Evolutionary conservation across 2,797 vertebrate genomes (phyloP), one percentile per base, ranked within the genome.

Genomic region (Myiotriccus ornatus): DNA sequence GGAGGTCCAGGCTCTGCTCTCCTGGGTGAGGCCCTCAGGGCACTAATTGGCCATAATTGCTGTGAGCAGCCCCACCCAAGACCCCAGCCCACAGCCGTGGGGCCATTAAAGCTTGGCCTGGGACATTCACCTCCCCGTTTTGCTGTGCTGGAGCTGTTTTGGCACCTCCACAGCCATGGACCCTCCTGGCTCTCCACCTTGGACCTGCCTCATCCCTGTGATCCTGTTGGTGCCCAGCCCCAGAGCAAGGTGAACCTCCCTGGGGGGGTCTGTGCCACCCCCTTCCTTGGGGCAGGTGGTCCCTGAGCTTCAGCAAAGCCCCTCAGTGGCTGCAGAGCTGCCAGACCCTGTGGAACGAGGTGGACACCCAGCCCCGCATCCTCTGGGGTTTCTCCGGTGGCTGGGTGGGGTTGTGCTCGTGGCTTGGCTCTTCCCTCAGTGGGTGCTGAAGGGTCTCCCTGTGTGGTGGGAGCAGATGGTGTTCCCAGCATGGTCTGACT

Each of bases 121-220:
- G 7, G 3, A 13, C 2, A 3, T 13, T 6, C 3, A 37, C 7
- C 25, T 25, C 4, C 3, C 22, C 21, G 6, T 5, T n/a, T 7
- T 3, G 34, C 13, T 11, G 30, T 39, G 22, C 3, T 8, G 32
- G 12, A 20, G 43, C 28, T 55, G 18, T 8, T 32, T 5, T 8
- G 16, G 44, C 14, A 14, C 4, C 4, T 10, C 9, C 2, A 1
- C 19, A 10, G 27, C n/a, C 9, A 1, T 2, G 1, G 56, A 3
- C 6, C 1, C 5, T 25, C 6, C 25, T 30, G 34, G 27, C 7
- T 44, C 11, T 11, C 32, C 14, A 3, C 16, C 34, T 37, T 6
- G 15, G 69, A 6, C 24, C 28, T 56, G 64, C 21, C 39, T 25
- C 3, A 4, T 34, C 60, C 50, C n/a, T 2, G 11, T 8, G 20